Conservation (phyloP, 2,113 vertebrate genomes). For the Microtus oregoni region DNA sequence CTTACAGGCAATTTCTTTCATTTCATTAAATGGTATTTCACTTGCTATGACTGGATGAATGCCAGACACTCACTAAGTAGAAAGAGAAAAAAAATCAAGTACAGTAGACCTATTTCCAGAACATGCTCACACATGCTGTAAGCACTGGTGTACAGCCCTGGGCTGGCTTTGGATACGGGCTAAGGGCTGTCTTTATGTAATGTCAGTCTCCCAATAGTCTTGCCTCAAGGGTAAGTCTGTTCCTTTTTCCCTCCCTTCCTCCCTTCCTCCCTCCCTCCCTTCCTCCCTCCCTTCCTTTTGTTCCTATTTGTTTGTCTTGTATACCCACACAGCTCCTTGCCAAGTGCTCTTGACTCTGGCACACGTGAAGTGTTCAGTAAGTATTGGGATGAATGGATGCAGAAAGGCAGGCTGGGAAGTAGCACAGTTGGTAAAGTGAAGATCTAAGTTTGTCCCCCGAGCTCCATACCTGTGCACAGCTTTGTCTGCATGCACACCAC, state of each 20-base stretch:
- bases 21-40: constrained; percentile 36
- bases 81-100: background rate
- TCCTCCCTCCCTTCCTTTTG: background rate
- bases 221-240: background rate
- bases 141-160: background rate
- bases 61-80: background rate
- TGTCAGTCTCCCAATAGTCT: background rate
- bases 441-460: background rate
- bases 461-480: background rate
- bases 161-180: background rate
- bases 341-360: background rate
- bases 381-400: background rate
- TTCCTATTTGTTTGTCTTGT: background rate
- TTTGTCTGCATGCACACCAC: background rate
- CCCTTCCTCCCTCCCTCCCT: rapidly evolving
- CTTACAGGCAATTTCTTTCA: background rate
- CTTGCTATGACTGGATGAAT: background rate
- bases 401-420: background rate
- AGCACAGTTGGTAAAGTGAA: background rate
- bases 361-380: background rate
- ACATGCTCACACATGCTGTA: background rate
- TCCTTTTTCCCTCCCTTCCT: no score
- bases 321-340: background rate
- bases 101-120: constrained; percentile 12
- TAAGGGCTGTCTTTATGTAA: background rate